These are phyloP conservation scores for Calephelis nemesis DNA, from an alignment of 1,140 invertebrate genomes.

Conservation along the genomic window DNA sequence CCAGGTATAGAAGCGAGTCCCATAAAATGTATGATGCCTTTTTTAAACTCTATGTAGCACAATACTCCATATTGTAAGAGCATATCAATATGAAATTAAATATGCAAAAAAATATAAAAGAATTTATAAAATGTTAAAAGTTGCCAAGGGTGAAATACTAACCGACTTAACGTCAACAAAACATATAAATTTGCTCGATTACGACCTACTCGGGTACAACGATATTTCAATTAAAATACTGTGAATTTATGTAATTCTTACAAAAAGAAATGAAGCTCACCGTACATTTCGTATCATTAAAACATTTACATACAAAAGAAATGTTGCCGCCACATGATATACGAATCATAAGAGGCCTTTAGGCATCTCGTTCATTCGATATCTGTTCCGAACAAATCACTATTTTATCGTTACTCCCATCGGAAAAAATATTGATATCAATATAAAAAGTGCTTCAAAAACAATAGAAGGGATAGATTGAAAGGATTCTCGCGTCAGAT, in stretches of 20 bases:
- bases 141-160: background rate
- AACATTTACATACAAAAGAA: constrained; percentile 71
- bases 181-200: constrained; percentile 47
- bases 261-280: background rate
- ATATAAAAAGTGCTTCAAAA: constrained; percentile 73
- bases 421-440: constrained; percentile 77
- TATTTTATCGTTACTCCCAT: constrained; percentile 71
- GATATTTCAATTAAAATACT: constrained; percentile 31
- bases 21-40: constrained; percentile 48
- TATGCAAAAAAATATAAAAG: background rate
- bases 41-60: constrained; percentile 63
- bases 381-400: constrained; percentile 75
- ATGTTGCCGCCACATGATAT: constrained; percentile 67
- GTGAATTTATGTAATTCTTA: constrained; percentile 12
- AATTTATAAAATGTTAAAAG: background rate
- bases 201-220: constrained; percentile 2
- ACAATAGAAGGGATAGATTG: constrained; percentile 74
- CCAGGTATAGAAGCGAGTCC: constrained; percentile 40
- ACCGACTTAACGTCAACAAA: constrained; percentile 34
- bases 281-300: constrained; percentile 52
- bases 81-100: background rate
- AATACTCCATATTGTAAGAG: constrained; percentile 54
- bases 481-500: constrained; percentile 71
- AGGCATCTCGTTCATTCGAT: constrained; percentile 62
- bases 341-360: constrained; percentile 63